Base-by-base conservation (phyloP, 2,797 vertebrate genomes). In the Graptemys geographica region DNA sequence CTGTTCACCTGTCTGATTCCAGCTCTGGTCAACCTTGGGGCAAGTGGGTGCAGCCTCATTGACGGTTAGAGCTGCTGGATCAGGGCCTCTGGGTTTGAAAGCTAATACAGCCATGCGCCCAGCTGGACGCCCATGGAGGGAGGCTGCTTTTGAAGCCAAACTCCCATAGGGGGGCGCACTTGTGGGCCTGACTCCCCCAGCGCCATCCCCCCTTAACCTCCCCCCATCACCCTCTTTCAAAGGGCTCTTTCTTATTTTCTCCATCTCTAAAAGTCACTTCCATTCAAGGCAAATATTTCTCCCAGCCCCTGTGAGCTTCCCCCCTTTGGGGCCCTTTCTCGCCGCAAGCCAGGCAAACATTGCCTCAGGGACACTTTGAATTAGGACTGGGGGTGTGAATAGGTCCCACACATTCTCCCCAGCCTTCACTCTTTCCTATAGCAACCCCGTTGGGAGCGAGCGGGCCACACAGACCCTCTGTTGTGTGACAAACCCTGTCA, bases 221-320 rank as follows among this genome's bases (percentile, higher is more conserved):
- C 90, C 23, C 72, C 94, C 82, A 91, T 94, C 87, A 93, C 95
- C 69, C 79, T 76, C 94, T 94, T 93, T 97, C 94, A 97, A 96
- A 96, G 81, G 88, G 91, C 92, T 86, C 80, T 96, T 97, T 96
- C 90, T 98, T 97, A 96, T 93, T 65, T n/a, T 96, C 92, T 91
- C 87, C 95, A 95, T 94, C 94, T 97, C 95, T 91, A 94, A 96
- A 93, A 0, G 49, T 92, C 96, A 72, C 93, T 59, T 79, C 90
- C 91, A 97, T 97, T 97, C 95, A 97, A 95, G 94, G 93, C 90
- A 96, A 97, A 96, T 96, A 97, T 96, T 97, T 98, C 96, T 97
- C 96, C 94, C 96, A 96, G 96, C 90, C 95, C 91, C 80, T 94
- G 90, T 10, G 93, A 96, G 84, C 87, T 86, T 74, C 80, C 87